These are phyloP conservation scores for Cnemophilus loriae DNA, from an alignment of 2,113 vertebrate species.

Conservation along the genomic window DNA sequence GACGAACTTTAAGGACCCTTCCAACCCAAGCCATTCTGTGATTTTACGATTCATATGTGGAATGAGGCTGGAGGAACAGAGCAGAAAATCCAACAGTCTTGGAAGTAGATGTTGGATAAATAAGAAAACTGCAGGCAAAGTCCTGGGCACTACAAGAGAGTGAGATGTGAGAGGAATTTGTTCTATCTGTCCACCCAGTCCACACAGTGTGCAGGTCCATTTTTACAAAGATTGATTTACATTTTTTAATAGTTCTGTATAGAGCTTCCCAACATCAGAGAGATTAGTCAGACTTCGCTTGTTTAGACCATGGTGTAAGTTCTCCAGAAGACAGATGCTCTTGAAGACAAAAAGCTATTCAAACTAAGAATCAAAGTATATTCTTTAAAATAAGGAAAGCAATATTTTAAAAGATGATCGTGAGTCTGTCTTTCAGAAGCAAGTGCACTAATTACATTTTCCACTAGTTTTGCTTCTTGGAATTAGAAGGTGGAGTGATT, in stretches of 20 bases:
- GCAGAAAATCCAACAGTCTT: background rate
- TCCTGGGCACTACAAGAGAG: background rate
- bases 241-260: background rate
- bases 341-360: background rate
- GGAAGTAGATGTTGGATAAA: background rate
- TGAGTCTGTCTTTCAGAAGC: background rate
- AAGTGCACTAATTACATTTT: background rate
- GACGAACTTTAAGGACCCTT: background rate
- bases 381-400: background rate
- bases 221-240: background rate
- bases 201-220: too few species aligned
- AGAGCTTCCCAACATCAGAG: background rate
- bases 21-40: background rate
- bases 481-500: background rate
- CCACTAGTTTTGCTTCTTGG: background rate
- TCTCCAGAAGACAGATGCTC: background rate
- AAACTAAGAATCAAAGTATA: background rate
- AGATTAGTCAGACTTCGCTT: background rate
- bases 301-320: background rate
- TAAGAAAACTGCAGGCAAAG: background rate
- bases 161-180: background rate
- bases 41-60: background rate
- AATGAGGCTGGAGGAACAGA: background rate
- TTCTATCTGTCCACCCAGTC: background rate
- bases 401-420: background rate